Percentiles rank a stretch among this genome's conserved stretches.
Conservation (phyloP, 2,888 invertebrate genomes). For the Hypena proboscidalis region DNA sequence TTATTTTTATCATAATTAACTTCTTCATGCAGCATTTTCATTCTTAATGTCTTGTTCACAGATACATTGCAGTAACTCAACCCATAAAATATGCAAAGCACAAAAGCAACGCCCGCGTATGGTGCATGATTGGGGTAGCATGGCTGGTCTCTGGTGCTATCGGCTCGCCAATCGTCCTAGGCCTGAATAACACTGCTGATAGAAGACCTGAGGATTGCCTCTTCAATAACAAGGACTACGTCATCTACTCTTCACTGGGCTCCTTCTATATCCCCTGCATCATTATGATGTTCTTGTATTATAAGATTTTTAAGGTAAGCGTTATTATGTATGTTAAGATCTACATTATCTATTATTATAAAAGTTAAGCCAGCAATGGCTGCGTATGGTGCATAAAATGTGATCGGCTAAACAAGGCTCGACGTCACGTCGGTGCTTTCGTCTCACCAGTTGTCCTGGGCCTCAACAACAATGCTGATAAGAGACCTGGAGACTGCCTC, state of each 20-base stretch:
- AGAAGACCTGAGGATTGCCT: slow-evolving; percentile 93
- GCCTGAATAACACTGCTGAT: slow-evolving; percentile 96
- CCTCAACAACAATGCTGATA: slow-evolving; percentile 95
- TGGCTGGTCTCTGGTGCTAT: slow-evolving; percentile 97
- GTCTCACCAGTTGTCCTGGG: slow-evolving; percentile 98
- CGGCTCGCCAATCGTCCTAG: slow-evolving; percentile 97
- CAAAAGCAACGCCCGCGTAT: slow-evolving; percentile 97
- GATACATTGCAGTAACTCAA: slow-evolving; percentile 99
- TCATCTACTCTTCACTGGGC: slow-evolving; percentile 98
- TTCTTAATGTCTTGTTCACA: slow-evolving; percentile 66
- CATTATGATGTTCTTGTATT: slow-evolving; percentile 99
- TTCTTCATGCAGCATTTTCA: background rate
- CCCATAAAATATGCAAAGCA: slow-evolving; percentile 99
- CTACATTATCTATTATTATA: background rate
- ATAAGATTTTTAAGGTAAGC: slow-evolving; percentile 97
- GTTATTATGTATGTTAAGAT: background rate
- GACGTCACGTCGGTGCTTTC: slow-evolving; percentile 95
- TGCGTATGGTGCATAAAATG: slow-evolving; percentile 96
- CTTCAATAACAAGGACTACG: slow-evolving; percentile 99
- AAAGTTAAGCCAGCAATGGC: background rate
- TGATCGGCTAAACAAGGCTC: slow-evolving; percentile 98
- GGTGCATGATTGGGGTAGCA: slow-evolving; percentile 96
- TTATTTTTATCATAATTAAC: background rate
- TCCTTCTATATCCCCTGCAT: slow-evolving; percentile 99
- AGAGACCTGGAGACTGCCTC: slow-evolving; percentile 93